These are phyloP conservation scores for Limnephilus rhombicus DNA, from an alignment of 2,888 invertebrate species.

Conservation along the genomic window DNA sequence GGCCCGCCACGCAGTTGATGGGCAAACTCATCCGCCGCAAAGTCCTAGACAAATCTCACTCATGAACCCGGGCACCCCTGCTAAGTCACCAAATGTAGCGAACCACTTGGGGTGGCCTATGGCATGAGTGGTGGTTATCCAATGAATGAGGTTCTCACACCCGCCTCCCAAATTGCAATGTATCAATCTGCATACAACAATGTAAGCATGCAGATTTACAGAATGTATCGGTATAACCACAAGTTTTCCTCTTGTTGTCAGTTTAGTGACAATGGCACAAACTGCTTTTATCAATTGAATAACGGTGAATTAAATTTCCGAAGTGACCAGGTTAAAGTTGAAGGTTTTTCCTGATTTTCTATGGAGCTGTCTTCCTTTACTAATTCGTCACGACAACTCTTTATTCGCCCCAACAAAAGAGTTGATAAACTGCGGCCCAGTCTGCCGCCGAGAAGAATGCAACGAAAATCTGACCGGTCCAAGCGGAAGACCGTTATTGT, in stretches of 20 bases:
- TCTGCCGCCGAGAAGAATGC: constrained; percentile 26
- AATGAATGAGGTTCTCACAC: too few relatives aligned
- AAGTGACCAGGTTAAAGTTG: constrained; percentile 37
- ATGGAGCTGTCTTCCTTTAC: not conserved
- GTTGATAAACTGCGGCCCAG: constrained; percentile 10
- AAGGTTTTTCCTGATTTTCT: constrained; percentile 15
- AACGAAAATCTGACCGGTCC: constrained; percentile 9
- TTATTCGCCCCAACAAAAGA: constrained; percentile 32
- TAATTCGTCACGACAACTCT: constrained; percentile 36
- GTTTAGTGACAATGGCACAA: not conserved
- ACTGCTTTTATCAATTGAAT: not conserved
- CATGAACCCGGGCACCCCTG: too few relatives aligned
- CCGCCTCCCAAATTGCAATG: too few relatives aligned
- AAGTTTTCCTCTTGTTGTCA: not conserved
- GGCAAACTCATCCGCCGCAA: too few relatives aligned
- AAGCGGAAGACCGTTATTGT: constrained; percentile 39
- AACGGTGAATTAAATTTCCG: not conserved
- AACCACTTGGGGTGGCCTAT: too few relatives aligned
- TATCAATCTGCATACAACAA: not conserved
- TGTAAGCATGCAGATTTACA: not conserved
- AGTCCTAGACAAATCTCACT: too few relatives aligned
- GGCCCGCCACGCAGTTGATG: too few relatives aligned
- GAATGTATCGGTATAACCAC: not conserved
- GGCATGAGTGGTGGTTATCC: not conserved
- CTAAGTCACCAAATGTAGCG: too few relatives aligned